Evolutionary conservation across 92 coral and sea anemone species (phyloP).

Genomic region (Anthopleura xanthogrammica): DNA sequence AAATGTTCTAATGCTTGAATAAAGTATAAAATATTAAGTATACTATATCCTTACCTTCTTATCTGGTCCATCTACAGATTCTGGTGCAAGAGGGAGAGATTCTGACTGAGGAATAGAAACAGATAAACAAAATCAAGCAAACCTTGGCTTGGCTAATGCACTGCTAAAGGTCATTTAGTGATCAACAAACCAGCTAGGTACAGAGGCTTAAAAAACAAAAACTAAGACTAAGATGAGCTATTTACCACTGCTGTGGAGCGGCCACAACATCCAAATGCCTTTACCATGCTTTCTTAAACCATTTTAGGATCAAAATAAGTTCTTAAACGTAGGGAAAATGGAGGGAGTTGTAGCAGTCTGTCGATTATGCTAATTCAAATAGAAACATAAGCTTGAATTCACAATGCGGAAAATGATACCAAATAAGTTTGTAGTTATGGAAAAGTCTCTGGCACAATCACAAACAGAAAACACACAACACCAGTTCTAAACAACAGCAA

Average conservation of each 20-base stretch:
- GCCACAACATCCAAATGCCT: constrained; percentile 42
- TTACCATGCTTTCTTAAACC: constrained; percentile 36
- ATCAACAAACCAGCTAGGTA: background rate
- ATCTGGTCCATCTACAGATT: constrained; percentile 16
- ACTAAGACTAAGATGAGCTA: background rate
- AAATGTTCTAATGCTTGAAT: background rate
- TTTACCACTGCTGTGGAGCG: constrained; percentile 49
- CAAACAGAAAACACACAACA: background rate
- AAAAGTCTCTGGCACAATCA: background rate
- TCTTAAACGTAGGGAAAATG: background rate
- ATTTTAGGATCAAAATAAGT: constrained; percentile 19
- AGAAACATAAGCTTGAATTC: constrained; percentile 28
- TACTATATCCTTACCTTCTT: constrained; percentile 9
- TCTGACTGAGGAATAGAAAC: constrained; percentile 22
- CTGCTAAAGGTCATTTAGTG: background rate
- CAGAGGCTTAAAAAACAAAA: background rate
- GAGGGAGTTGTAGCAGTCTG: constrained; percentile 40
- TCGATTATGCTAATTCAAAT: constrained; percentile 41
- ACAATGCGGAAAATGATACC: constrained; percentile 36
- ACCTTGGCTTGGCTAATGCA: background rate
- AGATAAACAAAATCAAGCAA: constrained; percentile 10
- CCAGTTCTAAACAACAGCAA: background rate
- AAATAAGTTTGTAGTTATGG: background rate
- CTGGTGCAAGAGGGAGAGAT: constrained; percentile 23
- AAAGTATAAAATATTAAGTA: background rate